These are phyloP conservation scores for Eurypyga helias DNA, from an alignment of 2,113 vertebrate genomes.

Conservation along the genomic window DNA sequence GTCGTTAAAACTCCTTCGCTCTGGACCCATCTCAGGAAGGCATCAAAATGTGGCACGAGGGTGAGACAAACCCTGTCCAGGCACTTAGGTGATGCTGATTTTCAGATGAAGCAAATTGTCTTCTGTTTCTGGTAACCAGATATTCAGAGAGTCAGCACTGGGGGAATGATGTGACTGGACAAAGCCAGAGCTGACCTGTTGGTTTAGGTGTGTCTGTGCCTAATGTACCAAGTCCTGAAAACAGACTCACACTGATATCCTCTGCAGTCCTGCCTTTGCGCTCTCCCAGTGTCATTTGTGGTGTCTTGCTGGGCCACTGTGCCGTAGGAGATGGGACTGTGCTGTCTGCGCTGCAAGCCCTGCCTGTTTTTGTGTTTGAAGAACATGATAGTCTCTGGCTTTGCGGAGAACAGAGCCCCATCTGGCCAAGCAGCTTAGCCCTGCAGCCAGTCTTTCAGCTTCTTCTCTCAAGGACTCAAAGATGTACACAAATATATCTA, in stretches of 20 bases:
- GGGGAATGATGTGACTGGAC: not conserved
- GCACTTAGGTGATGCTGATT: not conserved
- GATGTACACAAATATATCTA: conserved; percentile 54
- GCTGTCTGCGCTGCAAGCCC: not conserved
- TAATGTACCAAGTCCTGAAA: not conserved
- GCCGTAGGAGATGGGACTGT: not conserved
- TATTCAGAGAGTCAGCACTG: not conserved
- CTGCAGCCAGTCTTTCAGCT: conserved; percentile 41
- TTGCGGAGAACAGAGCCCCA: conserved; percentile 18
- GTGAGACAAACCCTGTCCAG: not conserved
- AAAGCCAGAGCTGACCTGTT: not conserved
- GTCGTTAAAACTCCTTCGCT: not conserved
- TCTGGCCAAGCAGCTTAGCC: not conserved
- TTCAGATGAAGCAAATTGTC: not conserved
- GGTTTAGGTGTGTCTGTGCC: not conserved
- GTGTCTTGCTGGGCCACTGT: not conserved
- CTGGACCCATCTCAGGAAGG: not conserved
- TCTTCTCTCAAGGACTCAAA: conserved; percentile 49
- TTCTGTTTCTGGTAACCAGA: not conserved
- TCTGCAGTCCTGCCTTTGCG: not conserved
- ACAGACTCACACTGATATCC: not conserved
- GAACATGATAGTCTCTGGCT: not conserved
- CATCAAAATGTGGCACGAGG: not conserved
- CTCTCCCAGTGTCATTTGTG: not conserved
- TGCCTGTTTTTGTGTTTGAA: not conserved